phyloP scores from a whole-genome alignment of 2,797 vertebrate species.

The Sebastes taczanowskii region DNA sequence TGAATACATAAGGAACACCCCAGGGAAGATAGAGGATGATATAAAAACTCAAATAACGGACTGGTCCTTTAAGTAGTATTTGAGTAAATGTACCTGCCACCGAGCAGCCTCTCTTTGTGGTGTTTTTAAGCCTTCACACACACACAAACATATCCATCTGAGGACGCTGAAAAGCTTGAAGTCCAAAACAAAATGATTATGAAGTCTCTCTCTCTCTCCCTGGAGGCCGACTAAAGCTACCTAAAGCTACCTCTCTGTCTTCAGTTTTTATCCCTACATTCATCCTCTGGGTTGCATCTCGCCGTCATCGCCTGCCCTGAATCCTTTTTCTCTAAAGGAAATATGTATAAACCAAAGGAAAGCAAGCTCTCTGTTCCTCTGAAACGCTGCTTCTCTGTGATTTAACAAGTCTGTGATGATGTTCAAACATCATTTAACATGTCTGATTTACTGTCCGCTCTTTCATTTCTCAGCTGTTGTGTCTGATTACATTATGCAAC shows the following conservation, averaged over 20 bases:
- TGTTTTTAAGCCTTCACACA: not conserved
- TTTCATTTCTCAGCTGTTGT: constrained; percentile 3
- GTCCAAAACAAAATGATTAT: constrained; percentile 6
- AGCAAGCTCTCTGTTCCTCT: not conserved
- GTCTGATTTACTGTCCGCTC: not conserved
- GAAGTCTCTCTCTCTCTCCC: not conserved
- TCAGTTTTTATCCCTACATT: constrained; percentile 7
- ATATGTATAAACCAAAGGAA: not conserved
- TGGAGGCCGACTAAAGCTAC: not conserved
- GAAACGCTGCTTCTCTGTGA: not conserved
- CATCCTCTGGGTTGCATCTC: not conserved
- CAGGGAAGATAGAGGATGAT: too few species aligned
- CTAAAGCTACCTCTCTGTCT: not conserved
- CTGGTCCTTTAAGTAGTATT: not conserved
- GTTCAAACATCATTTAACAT: not conserved
- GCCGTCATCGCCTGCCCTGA: not conserved
- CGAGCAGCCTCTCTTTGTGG: not conserved
- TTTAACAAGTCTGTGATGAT: not conserved
- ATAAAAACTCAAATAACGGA: too few species aligned
- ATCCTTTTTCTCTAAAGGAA: not conserved
- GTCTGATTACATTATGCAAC: constrained; percentile 21
- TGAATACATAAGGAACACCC: too few species aligned
- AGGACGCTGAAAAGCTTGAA: constrained; percentile 1
- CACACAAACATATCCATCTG: not conserved
- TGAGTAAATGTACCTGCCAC: not conserved